A percentile compares a stretch with the other conserved stretches of the same genome.
Evolutionary conservation across 1,140 invertebrate genomes (phyloP).

Genomic region (Drosophila pruinosa): DNA sequence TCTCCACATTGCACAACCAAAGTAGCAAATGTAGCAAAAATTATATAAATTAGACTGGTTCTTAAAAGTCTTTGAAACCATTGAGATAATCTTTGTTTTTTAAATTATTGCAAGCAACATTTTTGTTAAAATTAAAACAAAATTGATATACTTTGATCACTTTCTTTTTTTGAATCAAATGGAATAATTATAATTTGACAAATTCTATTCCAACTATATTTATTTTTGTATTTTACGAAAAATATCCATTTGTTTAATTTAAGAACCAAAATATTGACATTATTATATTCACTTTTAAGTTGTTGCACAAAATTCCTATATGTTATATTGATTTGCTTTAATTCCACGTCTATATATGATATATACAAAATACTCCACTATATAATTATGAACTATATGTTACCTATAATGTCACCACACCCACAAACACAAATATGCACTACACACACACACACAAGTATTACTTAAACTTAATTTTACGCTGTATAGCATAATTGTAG

Average conservation of each 20-base stretch:
- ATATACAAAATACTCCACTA: slow-evolving; percentile 65
- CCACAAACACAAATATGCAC: slow-evolving; percentile 5
- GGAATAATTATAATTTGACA: background rate
- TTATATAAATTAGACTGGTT: slow-evolving; percentile 38
- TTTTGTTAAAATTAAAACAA: no score
- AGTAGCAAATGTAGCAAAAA: slow-evolving; percentile 27
- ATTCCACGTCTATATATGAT: slow-evolving; percentile 52
- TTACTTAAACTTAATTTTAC: slow-evolving; percentile 72
- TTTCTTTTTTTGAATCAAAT: no score
- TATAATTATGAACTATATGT: slow-evolving; percentile 28
- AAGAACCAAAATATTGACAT: slow-evolving; percentile 37
- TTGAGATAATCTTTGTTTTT: no score
- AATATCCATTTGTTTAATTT: slow-evolving; percentile 23
- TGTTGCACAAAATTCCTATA: slow-evolving; percentile 52
- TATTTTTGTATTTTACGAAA: slow-evolving; percentile 11
- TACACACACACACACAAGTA: slow-evolving; percentile 60
- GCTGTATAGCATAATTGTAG: slow-evolving; percentile 64
- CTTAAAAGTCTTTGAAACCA: no score
- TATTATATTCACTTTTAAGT: slow-evolving; percentile 43
- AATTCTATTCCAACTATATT: background rate
- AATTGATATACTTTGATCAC: no score
- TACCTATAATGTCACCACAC: background rate
- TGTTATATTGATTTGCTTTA: slow-evolving; percentile 62
- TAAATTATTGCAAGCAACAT: no score
- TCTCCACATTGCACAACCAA: slow-evolving; percentile 33